A percentile compares a stretch with the other conserved stretches of the same genome.
phyloP scores from a whole-genome alignment of 2,113 vertebrate genomes.

The Misgurnus anguillicaudatus region DNA sequence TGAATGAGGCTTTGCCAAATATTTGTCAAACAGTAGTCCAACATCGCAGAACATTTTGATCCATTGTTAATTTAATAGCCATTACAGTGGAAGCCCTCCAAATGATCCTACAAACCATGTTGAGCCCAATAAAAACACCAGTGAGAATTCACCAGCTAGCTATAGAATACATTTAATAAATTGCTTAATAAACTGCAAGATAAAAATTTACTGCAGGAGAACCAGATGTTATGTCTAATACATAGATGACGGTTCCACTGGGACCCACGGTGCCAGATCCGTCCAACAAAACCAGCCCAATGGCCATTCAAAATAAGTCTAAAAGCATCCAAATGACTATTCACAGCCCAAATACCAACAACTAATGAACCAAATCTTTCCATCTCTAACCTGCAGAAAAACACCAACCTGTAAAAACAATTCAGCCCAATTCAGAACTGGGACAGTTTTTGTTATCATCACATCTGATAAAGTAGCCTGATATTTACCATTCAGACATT shows the following conservation, averaged over 20 bases:
- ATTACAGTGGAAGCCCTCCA: neutral
- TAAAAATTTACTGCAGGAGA: conserved; percentile 7
- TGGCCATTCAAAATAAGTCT: no score
- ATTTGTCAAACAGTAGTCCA: no score
- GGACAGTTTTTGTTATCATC: neutral
- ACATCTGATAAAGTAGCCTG: neutral
- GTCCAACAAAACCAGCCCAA: no score
- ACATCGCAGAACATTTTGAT: no score
- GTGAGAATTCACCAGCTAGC: conserved; percentile 7
- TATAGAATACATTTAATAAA: conserved; percentile 9
- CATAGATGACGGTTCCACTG: neutral
- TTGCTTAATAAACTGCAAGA: conserved; percentile 18
- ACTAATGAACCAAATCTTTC: no score
- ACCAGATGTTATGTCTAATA: neutral
- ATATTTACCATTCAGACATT: neutral
- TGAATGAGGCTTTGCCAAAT: no score
- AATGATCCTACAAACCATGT: neutral
- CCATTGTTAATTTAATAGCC: no score
- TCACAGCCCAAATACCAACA: no score
- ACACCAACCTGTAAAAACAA: no score
- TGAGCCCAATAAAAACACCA: neutral
- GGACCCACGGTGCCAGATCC: neutral
- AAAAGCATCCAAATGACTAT: no score
- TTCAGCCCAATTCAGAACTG: no score
- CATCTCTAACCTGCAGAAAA: no score